Evolutionary conservation across 2,888 invertebrate species (phyloP).

Genomic region (Athalia rosae): DNA sequence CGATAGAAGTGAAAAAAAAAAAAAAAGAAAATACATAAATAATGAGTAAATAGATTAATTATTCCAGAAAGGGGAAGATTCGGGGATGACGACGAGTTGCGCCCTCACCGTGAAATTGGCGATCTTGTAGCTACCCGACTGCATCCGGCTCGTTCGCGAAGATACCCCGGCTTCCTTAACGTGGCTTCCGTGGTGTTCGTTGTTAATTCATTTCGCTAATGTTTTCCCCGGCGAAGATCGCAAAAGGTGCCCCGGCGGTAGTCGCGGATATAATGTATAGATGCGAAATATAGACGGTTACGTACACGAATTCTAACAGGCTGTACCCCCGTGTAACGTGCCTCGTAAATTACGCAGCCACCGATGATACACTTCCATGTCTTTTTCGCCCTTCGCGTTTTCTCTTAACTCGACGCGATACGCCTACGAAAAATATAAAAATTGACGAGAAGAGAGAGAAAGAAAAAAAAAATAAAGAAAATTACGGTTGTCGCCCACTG

Average conservation of each 20-base stretch:
- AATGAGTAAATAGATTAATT: too few species aligned
- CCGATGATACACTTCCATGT: conserved; percentile 8
- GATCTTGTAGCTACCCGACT: not conserved
- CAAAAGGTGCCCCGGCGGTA: not conserved
- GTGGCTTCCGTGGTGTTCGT: not conserved
- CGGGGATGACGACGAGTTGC: too few species aligned
- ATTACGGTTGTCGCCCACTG: too few species aligned
- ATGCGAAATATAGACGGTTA: not conserved
- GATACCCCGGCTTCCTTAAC: not conserved
- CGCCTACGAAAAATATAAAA: not conserved
- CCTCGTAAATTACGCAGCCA: conserved; percentile 1
- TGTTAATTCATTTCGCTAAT: conserved; percentile 37
- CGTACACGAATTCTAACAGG: too few species aligned
- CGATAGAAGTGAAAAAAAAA: too few species aligned
- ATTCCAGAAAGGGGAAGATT: too few species aligned
- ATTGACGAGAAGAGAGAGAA: not conserved
- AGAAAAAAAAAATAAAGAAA: not conserved
- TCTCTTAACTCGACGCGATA: not conserved
- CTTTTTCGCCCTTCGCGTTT: conserved; percentile 1
- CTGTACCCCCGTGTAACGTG: not conserved
- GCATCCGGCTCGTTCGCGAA: conserved; percentile 1
- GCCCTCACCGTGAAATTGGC: too few species aligned
- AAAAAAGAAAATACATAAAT: too few species aligned
- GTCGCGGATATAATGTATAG: not conserved
- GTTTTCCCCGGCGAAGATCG: conserved; percentile 11